phyloP scores from a whole-genome alignment of 2,797 vertebrate genomes.

The Dendrocincla tyrannina region DNA sequence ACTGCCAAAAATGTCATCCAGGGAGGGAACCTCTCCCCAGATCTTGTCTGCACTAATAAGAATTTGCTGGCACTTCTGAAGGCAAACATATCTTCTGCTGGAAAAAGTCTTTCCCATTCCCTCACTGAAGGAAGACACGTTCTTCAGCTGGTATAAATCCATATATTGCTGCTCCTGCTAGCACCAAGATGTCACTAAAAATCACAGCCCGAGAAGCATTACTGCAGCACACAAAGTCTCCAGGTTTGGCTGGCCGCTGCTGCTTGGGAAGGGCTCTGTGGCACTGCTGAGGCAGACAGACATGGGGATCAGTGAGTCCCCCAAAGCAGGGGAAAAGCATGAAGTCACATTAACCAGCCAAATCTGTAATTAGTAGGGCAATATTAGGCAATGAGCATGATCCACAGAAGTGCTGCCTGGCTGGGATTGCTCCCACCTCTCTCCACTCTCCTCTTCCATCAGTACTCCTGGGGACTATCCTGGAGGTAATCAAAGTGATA shows the following conservation, averaged over 20 bases:
- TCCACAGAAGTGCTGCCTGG: not conserved
- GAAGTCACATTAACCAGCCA: not conserved
- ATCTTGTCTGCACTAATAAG: conserved; percentile 35
- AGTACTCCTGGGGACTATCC: not conserved
- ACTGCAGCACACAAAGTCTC: not conserved
- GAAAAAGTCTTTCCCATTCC: not conserved
- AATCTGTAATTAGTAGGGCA: not conserved
- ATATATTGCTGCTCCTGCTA: not conserved
- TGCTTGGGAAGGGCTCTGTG: not conserved
- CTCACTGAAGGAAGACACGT: not conserved
- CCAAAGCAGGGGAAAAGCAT: not conserved
- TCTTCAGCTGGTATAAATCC: not conserved
- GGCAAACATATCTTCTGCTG: not conserved
- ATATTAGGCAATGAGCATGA: fast-evolving
- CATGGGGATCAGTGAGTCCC: fast-evolving
- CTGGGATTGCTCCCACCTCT: not conserved
- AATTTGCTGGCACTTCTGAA: conserved; percentile 17
- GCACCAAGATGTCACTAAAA: conserved; percentile 12
- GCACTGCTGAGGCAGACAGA: not conserved
- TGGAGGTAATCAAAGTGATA: not conserved
- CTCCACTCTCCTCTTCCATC: not conserved
- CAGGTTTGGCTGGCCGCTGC: not conserved
- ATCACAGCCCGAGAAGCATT: not conserved
- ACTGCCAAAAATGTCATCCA: conserved; percentile 39
- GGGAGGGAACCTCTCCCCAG: not conserved